Evolutionary conservation across 2,113 vertebrate species (phyloP), one percentile per base, ranked within the genome.

Genomic region (Trochalopteron elliotii): DNA sequence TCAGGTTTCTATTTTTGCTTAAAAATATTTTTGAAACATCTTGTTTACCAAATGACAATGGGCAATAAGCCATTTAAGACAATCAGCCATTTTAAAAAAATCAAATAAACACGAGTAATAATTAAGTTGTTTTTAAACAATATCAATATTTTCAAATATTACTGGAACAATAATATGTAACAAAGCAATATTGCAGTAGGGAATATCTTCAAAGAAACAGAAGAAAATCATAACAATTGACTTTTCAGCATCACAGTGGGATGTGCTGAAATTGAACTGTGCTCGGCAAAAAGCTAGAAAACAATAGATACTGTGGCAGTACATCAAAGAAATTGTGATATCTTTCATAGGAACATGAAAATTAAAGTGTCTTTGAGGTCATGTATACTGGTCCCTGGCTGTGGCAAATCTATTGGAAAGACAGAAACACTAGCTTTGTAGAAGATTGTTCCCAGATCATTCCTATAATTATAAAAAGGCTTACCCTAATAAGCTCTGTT

Each of bases 181-280:
- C 15, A 83, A 65, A 80, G 21, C 22, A 2, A 19, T 74, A 39
- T 39, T 71, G 22, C 40, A 47, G 13, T 35, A 55, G 25, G 18
- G 33, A 82, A 65, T 71, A 50, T 18, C 35, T 87, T 85, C 42
- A 68, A 81, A 81, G 44, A 87, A 95, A 25, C 12, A 35, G 31
- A 65, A n/a, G 24, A 83, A 90, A 93, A 87, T 71, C 2, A 11
- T 45, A 92, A 50, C 18, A 88, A 80, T 45, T 80, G 65, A 60
- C 82, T 96, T 93, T 92, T 77, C 57, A 75, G 24, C 12, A 71
- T 75, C 68, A 81, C 47, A 89, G 56, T 87, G 37, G 78, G 71
- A 78, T 86, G 25, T 45, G 45, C 15, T 75, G 31, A 94, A 96
- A 91, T 76, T 92, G 67, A 91, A 94, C 65, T 75, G 69, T 61